These are phyloP conservation scores for Porites divaricata DNA, from an alignment of 92 coral and sea anemone genomes.

Conservation along the genomic window DNA sequence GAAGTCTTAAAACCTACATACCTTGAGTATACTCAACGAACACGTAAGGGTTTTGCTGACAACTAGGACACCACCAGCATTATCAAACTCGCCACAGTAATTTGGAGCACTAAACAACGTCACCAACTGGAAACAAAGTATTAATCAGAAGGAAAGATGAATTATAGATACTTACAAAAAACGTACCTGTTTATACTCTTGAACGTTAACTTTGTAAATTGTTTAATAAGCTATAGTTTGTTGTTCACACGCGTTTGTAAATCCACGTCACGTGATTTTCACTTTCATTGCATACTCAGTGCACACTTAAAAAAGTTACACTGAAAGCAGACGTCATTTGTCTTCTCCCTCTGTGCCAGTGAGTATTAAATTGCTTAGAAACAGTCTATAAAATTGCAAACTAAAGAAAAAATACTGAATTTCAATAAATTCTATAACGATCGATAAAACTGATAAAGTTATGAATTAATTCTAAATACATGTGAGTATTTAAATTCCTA, in stretches of 20 bases:
- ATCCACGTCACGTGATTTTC: background rate
- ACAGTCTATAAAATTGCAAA: too few species aligned
- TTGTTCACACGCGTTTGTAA: too few species aligned
- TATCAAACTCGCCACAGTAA: constrained; percentile 91
- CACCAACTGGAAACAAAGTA: constrained; percentile 58
- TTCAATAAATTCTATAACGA: too few species aligned
- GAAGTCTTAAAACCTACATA: constrained; percentile 1
- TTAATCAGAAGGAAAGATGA: too few species aligned
- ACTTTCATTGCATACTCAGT: background rate
- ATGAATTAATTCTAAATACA: too few species aligned
- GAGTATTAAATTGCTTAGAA: too few species aligned
- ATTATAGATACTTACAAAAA: too few species aligned
- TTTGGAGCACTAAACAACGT: constrained; percentile 93
- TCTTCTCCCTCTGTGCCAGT: background rate
- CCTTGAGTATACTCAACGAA: constrained; percentile 84
- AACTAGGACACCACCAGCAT: constrained; percentile 83
- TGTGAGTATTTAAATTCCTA: too few species aligned
- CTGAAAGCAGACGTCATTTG: background rate
- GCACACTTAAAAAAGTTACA: too few species aligned
- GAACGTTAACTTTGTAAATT: background rate
- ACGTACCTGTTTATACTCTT: too few species aligned
- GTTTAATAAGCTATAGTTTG: background rate
- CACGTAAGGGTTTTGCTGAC: constrained; percentile 78
- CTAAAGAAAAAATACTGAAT: too few species aligned
- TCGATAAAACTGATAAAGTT: too few species aligned